These are phyloP conservation scores for Clarias pachynema DNA, from an alignment of 2,797 vertebrate species.

Conservation along the genomic window DNA sequence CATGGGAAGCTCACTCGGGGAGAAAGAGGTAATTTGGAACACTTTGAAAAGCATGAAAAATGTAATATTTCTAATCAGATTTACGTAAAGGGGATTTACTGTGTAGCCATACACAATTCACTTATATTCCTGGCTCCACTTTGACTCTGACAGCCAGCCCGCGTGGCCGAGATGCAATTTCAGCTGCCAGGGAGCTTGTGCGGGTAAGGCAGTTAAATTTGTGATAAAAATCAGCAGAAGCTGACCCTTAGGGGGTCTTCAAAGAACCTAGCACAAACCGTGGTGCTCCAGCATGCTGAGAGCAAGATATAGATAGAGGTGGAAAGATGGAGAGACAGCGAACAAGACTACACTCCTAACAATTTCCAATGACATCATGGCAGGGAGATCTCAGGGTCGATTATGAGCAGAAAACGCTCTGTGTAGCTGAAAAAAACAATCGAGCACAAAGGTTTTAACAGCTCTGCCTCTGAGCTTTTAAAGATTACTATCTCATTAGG, in stretches of 20 bases:
- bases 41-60: conserved; percentile 41
- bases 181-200: conserved; percentile 63
- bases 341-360: neutral
- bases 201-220: conserved; percentile 63
- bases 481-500: conserved; percentile 33
- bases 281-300: conserved; percentile 3
- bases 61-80: conserved; percentile 66
- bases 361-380: conserved; percentile 1
- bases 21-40: conserved; percentile 28
- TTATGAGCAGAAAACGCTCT: neutral
- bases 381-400: neutral
- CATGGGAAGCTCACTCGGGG: conserved; percentile 28
- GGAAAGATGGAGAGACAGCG: neutral
- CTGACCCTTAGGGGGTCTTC: conserved; percentile 57
- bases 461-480: conserved; percentile 25
- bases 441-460: conserved; percentile 7
- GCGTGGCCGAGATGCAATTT: conserved; percentile 67
- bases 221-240: conserved; percentile 60
- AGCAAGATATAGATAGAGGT: conserved; percentile 1
- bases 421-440: conserved; percentile 17
- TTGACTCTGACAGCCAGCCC: conserved; percentile 60
- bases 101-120: conserved; percentile 60
- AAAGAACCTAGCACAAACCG: conserved; percentile 38
- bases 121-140: conserved; percentile 70
- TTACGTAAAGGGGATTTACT: conserved; percentile 44